Base-by-base conservation (phyloP, 1,140 invertebrate species). In the Riptortus pedestris region DNA sequence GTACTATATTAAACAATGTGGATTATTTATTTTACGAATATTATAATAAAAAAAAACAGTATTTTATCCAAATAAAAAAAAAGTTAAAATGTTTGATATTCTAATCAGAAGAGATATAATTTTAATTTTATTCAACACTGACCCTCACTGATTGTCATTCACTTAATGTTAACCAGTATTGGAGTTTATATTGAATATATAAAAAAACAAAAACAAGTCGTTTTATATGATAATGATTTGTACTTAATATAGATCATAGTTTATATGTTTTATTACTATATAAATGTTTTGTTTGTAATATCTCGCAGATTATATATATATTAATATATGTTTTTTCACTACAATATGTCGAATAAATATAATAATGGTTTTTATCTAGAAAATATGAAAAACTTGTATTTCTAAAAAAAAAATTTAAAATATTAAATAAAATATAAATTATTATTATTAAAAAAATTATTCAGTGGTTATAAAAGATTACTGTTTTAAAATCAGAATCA, bases 301-400 rank as follows among this genome's bases (percentile, higher is more conserved):
- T 66, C 63, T 66, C 64, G 57, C 65, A 66, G 60, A 63, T 63
- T 63, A 66, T 67, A 68, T 66, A 68, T 68, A 61, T 67, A 68
- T 68, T 65, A 67, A 67, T 67, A 67, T 68, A 67, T 67, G 63
- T 68, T 68, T 67, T 68, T 68, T 68, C 63, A 64, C 58, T 65
- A 65, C 63, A 63, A 67, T 68, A 68, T 67, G 65, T 66, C 65
- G 63, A 67, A 68, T 68, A 67, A 65, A 66, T 68, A 66, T 68
- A 67, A 64, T 66, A 55, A 65, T 67, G 66, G 64, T 68, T 68
- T 68, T 68, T 68, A 68, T 66, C 67, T 68, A 68, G 67, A 68
- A 68, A 68, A 68, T 61, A 66, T 66, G 51, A 55, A 57, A 67
- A 65, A 64, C n/a, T n/a, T n/a, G n/a, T n/a, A n/a, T n/a, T n/a